Evolutionary conservation across 2,888 invertebrate genomes (phyloP).

Genomic region (Ochlodes sylvanus): DNA sequence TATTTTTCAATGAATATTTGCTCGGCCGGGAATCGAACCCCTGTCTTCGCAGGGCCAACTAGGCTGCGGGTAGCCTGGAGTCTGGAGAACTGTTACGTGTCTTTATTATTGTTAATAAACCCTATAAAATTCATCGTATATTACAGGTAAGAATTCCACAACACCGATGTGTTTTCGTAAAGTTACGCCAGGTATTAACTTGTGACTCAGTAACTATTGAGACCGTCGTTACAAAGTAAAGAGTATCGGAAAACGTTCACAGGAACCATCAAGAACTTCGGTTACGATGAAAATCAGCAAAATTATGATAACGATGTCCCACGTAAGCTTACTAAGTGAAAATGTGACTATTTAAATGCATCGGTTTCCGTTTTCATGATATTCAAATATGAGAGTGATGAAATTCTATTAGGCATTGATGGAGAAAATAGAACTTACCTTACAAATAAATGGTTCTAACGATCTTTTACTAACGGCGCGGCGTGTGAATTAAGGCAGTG

Average conservation of each 20-base stretch:
- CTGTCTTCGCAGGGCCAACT: no score
- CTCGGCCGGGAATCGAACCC: no score
- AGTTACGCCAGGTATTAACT: background rate
- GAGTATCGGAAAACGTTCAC: background rate
- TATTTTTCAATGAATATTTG: no score
- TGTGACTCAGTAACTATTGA: background rate
- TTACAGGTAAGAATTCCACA: background rate
- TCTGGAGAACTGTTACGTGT: no score
- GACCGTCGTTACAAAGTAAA: background rate
- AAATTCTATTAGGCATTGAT: background rate
- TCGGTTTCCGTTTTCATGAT: constrained; percentile 14
- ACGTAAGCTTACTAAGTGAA: constrained; percentile 18
- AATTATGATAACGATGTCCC: constrained; percentile 27
- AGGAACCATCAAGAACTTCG: background rate
- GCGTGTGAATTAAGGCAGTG: no score
- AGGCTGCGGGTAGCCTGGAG: no score
- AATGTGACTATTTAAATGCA: constrained; percentile 36
- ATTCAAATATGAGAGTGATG: background rate
- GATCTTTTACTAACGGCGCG: no score
- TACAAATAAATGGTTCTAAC: background rate
- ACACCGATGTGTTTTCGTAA: background rate
- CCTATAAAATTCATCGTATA: background rate
- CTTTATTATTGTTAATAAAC: no score
- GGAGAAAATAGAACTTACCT: background rate
- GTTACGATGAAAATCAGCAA: constrained; percentile 3